A percentile compares a stretch with the other conserved stretches of the same genome.
Conservation (phyloP, 2,113 vertebrate genomes). For the Heptranchias perlo region DNA sequence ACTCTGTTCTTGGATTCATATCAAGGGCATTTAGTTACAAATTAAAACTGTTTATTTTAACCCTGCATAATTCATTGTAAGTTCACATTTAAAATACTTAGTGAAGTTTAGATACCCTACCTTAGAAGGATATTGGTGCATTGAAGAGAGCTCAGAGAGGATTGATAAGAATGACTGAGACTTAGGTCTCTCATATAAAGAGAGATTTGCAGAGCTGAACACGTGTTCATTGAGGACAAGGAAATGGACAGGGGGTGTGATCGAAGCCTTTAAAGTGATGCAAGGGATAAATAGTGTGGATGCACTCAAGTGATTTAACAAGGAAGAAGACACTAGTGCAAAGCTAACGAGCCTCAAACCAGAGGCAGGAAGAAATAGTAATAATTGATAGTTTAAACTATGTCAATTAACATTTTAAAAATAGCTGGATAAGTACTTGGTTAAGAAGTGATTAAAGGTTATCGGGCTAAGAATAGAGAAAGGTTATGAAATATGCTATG, state of each 20-base stretch:
- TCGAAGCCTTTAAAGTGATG: neutral
- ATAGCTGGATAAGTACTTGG: neutral
- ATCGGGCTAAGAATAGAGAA: neutral
- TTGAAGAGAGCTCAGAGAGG: neutral
- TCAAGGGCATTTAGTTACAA: neutral
- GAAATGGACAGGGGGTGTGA: neutral
- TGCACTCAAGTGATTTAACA: neutral
- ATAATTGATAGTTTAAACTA: slow-evolving; percentile 3
- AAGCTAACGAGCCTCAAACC: neutral
- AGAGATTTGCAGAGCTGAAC: neutral
- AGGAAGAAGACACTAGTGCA: neutral
- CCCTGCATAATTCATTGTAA: neutral
- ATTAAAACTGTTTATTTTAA: neutral
- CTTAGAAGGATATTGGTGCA: neutral
- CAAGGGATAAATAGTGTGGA: neutral
- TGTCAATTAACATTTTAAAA: neutral
- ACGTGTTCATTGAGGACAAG: neutral
- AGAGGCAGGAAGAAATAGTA: neutral
- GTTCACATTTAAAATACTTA: neutral
- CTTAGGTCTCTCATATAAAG: neutral
- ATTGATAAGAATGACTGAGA: neutral
- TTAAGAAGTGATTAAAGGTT: neutral
- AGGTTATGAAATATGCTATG: neutral
- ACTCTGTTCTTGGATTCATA: neutral
- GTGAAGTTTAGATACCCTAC: neutral